phyloP scores from a whole-genome alignment of 2,113 vertebrate species.

The Bubo blakistoni region DNA sequence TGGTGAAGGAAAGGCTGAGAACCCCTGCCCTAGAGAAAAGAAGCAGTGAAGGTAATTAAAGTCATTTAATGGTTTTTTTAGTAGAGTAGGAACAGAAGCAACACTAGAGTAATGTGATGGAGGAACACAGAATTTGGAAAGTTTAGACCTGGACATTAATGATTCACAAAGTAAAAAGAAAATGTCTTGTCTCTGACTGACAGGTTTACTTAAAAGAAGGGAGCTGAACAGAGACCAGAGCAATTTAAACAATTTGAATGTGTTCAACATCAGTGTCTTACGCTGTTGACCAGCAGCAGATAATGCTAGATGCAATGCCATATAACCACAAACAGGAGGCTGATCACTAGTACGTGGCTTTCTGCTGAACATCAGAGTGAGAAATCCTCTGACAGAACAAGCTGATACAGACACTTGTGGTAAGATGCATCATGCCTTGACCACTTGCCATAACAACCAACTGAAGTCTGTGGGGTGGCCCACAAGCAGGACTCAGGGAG shows the following conservation, averaged over 20 bases:
- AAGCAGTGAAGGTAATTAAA: background rate
- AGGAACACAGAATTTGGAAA: background rate
- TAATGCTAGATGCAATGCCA: background rate
- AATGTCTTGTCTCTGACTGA: background rate
- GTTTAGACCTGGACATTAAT: background rate
- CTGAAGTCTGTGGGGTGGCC: background rate
- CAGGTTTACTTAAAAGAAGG: background rate
- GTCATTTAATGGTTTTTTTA: background rate
- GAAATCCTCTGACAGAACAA: background rate
- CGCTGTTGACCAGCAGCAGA: background rate
- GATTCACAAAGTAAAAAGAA: background rate
- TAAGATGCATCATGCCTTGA: background rate
- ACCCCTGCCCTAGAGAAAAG: background rate
- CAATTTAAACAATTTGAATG: background rate
- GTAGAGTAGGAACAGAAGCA: background rate
- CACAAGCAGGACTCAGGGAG: background rate
- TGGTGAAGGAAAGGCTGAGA: too few relatives aligned
- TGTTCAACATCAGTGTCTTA: background rate
- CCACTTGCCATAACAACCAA: accelerated
- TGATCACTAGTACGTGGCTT: background rate
- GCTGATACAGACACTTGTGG: background rate
- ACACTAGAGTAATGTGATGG: background rate
- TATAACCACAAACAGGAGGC: background rate
- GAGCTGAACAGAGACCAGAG: background rate
- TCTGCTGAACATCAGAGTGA: background rate